Percentiles rank a stretch among this genome's conserved stretches.
Evolutionary conservation across 2,888 invertebrate genomes (phyloP).

Genomic region (Pedicia rivosa): DNA sequence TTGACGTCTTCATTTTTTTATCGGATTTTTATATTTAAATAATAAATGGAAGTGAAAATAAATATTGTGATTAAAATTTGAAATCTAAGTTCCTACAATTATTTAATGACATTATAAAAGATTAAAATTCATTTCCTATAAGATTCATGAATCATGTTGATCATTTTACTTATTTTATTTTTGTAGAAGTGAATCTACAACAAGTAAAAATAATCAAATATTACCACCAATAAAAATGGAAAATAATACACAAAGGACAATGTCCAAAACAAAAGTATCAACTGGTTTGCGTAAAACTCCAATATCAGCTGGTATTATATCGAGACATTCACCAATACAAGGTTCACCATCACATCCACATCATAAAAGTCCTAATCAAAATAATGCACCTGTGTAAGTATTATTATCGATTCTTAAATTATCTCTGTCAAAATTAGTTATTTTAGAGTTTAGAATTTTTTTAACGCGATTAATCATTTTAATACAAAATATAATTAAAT

Average conservation of each 20-base stretch:
- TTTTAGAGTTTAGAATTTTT: constrained; percentile 3
- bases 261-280: constrained; percentile 42
- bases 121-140: too few species aligned
- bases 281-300: constrained; percentile 33
- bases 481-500: not conserved
- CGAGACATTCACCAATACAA: constrained; percentile 41
- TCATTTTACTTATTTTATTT: not conserved
- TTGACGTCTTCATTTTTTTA: too few species aligned
- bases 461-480: not conserved
- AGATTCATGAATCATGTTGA: not conserved
- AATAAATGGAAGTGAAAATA: constrained; percentile 13
- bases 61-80: not conserved
- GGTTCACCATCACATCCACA: constrained; percentile 35
- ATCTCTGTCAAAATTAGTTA: too few species aligned
- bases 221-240: constrained; percentile 18
- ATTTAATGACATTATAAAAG: too few species aligned
- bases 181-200: constrained; percentile 24
- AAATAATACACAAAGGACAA: constrained; percentile 42
- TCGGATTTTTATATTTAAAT: not conserved
- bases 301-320: constrained; percentile 33
- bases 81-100: too few species aligned
- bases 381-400: constrained; percentile 28
- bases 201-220: constrained; percentile 15
- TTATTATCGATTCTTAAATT: constrained; percentile 2
- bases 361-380: constrained; percentile 26